These are phyloP conservation scores for Maconellicoccus hirsutus DNA, from an alignment of 1,140 invertebrate genomes.

Conservation along the genomic window DNA sequence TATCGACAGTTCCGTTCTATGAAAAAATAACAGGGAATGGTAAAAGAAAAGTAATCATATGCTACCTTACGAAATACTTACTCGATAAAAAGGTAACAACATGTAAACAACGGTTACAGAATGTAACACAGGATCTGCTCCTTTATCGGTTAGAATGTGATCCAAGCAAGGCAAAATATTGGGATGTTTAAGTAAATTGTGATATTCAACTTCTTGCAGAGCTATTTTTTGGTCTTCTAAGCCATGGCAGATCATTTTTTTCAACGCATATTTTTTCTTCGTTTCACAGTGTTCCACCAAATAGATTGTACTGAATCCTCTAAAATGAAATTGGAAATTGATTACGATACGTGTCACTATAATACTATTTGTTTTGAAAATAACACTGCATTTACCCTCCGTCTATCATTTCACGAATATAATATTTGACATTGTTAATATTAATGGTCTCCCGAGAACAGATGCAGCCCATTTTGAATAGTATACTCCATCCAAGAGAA, in stretches of 20 bases:
- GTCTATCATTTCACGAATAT: constrained; percentile 55
- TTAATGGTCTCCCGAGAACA: constrained; percentile 60
- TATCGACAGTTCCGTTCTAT: constrained; percentile 60
- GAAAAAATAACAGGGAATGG: constrained; percentile 27
- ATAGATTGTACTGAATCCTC: constrained; percentile 73
- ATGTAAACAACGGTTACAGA: constrained; percentile 43
- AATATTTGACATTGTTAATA: constrained; percentile 58
- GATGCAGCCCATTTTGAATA: constrained; percentile 65
- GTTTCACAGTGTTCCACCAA: constrained; percentile 61
- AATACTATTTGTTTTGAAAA: constrained; percentile 23
- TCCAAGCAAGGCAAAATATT: constrained; percentile 68
- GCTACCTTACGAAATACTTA: constrained; percentile 40
- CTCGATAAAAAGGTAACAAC: constrained; percentile 63
- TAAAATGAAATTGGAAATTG: constrained; percentile 33
- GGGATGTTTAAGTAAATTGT: constrained; percentile 54
- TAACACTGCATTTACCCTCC: constrained; percentile 71
- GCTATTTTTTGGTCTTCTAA: constrained; percentile 64
- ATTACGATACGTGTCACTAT: constrained; percentile 13
- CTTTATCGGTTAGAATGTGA: constrained; percentile 45
- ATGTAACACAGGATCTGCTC: constrained; percentile 52
- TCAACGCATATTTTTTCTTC: constrained; percentile 62
- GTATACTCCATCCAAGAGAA: constrained; percentile 51
- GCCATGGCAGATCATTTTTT: constrained; percentile 68
- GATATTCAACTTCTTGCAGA: constrained; percentile 61
- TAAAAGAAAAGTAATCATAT: not conserved